Base-by-base conservation (phyloP, 2,113 vertebrate genomes). In the Tylochromis polylepis region DNA sequence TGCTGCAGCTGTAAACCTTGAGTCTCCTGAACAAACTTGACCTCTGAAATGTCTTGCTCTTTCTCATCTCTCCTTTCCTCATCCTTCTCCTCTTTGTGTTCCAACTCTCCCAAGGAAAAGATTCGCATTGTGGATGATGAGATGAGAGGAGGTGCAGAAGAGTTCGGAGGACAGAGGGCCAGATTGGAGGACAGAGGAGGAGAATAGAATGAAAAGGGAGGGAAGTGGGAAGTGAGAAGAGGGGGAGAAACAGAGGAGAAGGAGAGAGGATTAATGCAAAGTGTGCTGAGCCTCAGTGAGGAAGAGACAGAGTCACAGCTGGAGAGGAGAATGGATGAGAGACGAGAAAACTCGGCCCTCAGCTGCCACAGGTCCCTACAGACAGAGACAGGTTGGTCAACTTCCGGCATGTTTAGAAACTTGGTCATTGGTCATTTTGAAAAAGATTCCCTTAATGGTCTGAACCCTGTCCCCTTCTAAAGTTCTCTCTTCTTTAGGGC, bases 331-430 rank as follows among this genome's bases (percentile, higher is more conserved):
- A 96, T 96, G 11, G 97, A 96, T 8, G 96, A 97, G 81, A 97
- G 93, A 60, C 89, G 97, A n/a, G 96, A 92, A 0, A 98, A 97
- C 67, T 98, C 97, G 0, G 96, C 97, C 88, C 96, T 97, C 60
- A 98, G 87, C 89, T 97, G 96, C 41, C 96, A 97, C 79, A 99
- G 91, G 83, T 99, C 98, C 93, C 98, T 97, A 92, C 36, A 87
- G 34, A 83, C n/a, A 91, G 11, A 78, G 5, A 29, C 6, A 5
- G 16, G 41, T 9, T 4, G 14, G 20, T 81, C 41, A 70, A 16
- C 18, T 4, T 9, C 8, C 3, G 20, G 51, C 41, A 4, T 49
- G 38, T 27, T 27, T 7, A 4, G 5, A 18, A 49, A 0, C 22
- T 43, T 15, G 16, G 41, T n/a, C n/a, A n/a, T 65, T 38, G 59